Percentiles rank a stretch among this genome's conserved stretches.
Evolutionary conservation across 2,888 invertebrate species (phyloP).

Genomic region (Orchesella flavescens): DNA sequence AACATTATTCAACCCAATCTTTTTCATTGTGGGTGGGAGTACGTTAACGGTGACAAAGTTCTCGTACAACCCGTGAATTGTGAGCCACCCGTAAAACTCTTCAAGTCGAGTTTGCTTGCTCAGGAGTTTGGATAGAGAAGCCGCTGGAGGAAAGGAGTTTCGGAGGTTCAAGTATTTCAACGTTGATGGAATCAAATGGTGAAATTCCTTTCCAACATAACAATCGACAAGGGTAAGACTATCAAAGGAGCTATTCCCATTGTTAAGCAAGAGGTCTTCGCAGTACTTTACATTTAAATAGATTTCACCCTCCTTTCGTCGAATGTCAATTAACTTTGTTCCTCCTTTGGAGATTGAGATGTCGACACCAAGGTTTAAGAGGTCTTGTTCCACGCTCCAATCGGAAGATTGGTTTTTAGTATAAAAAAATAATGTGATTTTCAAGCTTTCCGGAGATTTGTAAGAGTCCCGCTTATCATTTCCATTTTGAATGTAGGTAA

Average conservation of each 20-base stretch:
- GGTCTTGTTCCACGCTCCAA: constrained; percentile 46
- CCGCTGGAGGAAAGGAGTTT: constrained; percentile 38
- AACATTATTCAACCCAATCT: constrained; percentile 35
- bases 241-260: neutral
- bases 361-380: constrained; percentile 27
- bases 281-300: constrained; percentile 55
- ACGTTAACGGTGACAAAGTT: constrained; percentile 26
- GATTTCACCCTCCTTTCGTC: constrained; percentile 5
- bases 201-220: constrained; percentile 23
- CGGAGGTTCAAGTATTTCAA: constrained; percentile 47
- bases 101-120: constrained; percentile 4
- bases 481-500: constrained; percentile 39
- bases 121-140: neutral
- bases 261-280: constrained; percentile 11
- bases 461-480: constrained; percentile 46
- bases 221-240: constrained; percentile 39
- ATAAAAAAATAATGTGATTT: constrained; percentile 47
- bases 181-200: constrained; percentile 12
- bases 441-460: constrained; percentile 37
- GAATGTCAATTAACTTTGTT: constrained; percentile 44
- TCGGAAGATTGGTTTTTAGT: neutral
- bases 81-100: constrained; percentile 43
- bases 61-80: constrained; percentile 37
- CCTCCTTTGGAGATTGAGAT: constrained; percentile 32
- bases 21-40: constrained; percentile 26